Evolutionary conservation across 1,140 invertebrate species (phyloP), one percentile per base, ranked within the genome.

Genomic region (Phthorimaea operculella): DNA sequence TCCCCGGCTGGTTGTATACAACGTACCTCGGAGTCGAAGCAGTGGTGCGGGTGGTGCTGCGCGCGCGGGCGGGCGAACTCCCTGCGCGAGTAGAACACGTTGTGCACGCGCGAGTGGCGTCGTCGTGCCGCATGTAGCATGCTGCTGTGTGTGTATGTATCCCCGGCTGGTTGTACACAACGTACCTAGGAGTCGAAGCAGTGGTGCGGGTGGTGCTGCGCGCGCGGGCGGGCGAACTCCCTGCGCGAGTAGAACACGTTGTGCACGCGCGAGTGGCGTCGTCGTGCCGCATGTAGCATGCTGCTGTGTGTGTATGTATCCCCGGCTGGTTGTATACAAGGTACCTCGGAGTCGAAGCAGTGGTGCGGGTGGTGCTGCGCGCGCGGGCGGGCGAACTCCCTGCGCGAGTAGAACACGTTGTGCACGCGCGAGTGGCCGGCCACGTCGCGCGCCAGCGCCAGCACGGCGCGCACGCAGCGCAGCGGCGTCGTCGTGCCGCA

Each of bases 401-500:
- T 97, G 2, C 97, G 88, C 0, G 97, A 98, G 79, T 99, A 99
- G 86, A 98, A 98, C 36, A 98, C 87, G 86, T 98, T 95, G 89
- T 97, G 88, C 39, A 92, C 90, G 51, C 75, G 70, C 51, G 73
- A 90, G 80, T 96, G 96, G 28, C 94, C 96, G 61, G 95, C 92
- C 65, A 93, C 92, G 62, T 94, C 88, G 62, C 93, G 90, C 0
- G 97, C 97, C 55, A 99, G 86, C 54, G 93, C 82, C 54, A 99
- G 86, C 56, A 99, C 87, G 2, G 91, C 90, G 70, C 94, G 91
- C 62, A 99, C 87, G 77, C 97, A 98, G 57, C 94, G 89, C 49
- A 99, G 88, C n/a, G 98, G 93, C 33, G 96, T 98, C 14, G 98
- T 99, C 0, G 94, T 97, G 14, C 98, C 98, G 87, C 98, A 99